phyloP scores from a whole-genome alignment of 2,888 invertebrate species.

The Tipula lateralis region DNA sequence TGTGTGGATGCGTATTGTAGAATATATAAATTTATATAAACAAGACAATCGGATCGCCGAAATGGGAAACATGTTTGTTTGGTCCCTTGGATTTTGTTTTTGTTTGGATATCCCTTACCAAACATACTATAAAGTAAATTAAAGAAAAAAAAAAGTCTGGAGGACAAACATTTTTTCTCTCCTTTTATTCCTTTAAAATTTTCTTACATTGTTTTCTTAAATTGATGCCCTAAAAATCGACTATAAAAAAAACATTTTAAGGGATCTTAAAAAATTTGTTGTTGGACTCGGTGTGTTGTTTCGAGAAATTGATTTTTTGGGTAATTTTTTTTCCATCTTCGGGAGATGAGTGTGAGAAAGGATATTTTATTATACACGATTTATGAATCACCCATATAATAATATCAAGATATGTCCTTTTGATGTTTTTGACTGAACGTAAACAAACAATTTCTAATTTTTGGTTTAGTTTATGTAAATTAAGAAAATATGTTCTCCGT shows the following conservation, averaged over 20 bases:
- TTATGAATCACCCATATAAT: not conserved
- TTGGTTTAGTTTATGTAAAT: not conserved
- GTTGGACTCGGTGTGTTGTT: not conserved
- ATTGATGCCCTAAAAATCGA: not conserved
- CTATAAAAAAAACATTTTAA: not conserved
- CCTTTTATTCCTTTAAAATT: not conserved
- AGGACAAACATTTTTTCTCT: not conserved
- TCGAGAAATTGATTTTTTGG: not conserved
- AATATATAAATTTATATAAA: not conserved
- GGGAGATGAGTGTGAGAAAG: not conserved
- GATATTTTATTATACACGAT: not conserved
- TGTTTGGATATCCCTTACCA: not conserved
- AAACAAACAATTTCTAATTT: not conserved
- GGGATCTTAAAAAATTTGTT: not conserved
- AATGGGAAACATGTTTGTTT: not conserved
- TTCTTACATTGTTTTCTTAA: not conserved
- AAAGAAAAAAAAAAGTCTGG: constrained; percentile 20
- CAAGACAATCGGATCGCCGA: not conserved
- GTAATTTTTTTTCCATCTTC: not conserved
- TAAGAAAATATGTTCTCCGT: not conserved
- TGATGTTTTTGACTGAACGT: not conserved
- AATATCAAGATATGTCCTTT: not conserved
- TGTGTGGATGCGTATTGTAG: not conserved
- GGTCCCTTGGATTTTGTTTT: not conserved
- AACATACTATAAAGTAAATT: not conserved